Percentiles rank a stretch among this genome's conserved stretches.
phyloP scores from a whole-genome alignment of 1,140 invertebrate genomes.

The Eufriesea mexicana region DNA sequence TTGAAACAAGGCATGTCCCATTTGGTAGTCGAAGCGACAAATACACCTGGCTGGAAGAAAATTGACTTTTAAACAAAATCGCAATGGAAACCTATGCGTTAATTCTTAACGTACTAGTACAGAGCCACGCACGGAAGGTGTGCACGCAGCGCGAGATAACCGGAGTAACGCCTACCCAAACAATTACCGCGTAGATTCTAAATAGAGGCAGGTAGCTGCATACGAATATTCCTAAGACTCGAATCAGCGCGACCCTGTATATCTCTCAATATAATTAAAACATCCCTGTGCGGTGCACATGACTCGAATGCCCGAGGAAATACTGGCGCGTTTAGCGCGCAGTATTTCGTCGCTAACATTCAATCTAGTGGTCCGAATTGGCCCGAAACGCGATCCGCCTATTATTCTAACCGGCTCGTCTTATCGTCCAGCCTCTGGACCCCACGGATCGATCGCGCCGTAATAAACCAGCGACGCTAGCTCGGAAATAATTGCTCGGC shows the following conservation, averaged over 20 bases:
- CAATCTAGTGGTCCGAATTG: background rate
- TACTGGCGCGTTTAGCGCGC: background rate
- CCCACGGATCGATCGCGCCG: background rate
- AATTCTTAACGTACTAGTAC: background rate
- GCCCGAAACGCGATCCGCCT: background rate
- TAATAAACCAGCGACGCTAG: background rate
- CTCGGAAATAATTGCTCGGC: background rate
- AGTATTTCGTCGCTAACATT: background rate
- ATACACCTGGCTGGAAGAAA: no score
- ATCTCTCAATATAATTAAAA: constrained; percentile 4
- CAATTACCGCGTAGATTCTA: constrained; percentile 3
- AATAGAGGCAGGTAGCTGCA: background rate
- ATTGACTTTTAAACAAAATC: no score
- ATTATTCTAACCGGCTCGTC: constrained; percentile 9
- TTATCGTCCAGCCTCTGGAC: constrained; percentile 1
- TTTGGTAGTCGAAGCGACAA: no score
- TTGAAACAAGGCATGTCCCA: no score
- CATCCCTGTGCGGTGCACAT: background rate
- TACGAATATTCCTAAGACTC: background rate
- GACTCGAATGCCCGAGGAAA: background rate
- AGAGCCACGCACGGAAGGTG: background rate
- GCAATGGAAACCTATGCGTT: no score
- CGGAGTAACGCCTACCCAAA: background rate
- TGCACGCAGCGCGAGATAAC: background rate
- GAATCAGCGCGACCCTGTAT: background rate